Conservation (phyloP, 2,888 invertebrate species). For the Cephus pygmeus region DNA sequence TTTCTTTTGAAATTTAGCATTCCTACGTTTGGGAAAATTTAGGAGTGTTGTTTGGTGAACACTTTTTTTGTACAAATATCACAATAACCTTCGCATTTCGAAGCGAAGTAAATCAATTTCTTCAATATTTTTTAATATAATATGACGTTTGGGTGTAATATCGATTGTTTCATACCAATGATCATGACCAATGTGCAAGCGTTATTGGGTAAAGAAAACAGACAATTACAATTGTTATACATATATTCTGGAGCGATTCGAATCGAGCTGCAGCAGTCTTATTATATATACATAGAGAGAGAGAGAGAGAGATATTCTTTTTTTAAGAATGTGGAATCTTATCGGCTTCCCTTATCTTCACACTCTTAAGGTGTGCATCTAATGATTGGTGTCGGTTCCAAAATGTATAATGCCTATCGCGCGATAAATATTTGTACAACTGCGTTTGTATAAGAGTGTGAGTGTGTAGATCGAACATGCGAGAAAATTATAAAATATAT, state of each 20-base stretch:
- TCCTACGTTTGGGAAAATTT: not conserved
- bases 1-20: not conserved
- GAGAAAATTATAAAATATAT: constrained; percentile 8
- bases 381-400: constrained; percentile 10
- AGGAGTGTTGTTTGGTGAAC: not conserved
- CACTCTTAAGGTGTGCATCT: constrained; percentile 5
- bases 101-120: not conserved
- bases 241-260: not conserved
- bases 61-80: not conserved
- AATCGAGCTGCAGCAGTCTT: not conserved
- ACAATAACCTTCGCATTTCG: not conserved
- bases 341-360: not conserved
- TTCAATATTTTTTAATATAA: not conserved
- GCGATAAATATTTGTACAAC: constrained; percentile 22
- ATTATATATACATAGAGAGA: not conserved
- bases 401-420: constrained; percentile 5
- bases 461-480: constrained; percentile 29
- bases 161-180: not conserved
- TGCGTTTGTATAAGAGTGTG: constrained; percentile 29
- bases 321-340: not conserved
- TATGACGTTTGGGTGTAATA: not conserved
- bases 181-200: not conserved
- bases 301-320: not conserved
- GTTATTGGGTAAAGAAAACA: not conserved
- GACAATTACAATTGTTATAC: not conserved